These are phyloP conservation scores for Chrysolina oricalcia DNA, from an alignment of 2,888 invertebrate genomes.

Conservation along the genomic window DNA sequence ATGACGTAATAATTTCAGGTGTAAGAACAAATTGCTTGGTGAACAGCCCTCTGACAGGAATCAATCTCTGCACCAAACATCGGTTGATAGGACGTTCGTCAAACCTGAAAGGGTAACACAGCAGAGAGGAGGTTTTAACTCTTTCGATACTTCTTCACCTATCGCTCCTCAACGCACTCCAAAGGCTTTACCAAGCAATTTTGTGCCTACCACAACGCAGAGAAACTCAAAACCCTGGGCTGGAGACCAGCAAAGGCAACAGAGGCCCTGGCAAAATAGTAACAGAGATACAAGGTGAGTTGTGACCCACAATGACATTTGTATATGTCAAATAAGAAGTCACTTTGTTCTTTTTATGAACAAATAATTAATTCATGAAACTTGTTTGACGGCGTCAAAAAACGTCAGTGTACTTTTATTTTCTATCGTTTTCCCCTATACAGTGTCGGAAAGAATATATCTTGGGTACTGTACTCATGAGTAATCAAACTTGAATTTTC, in stretches of 20 bases:
- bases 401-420: too few species aligned
- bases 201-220: conserved; percentile 35
- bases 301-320: not conserved
- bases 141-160: conserved; percentile 11
- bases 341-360: too few species aligned
- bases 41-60: not conserved
- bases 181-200: conserved; percentile 36
- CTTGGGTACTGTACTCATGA: not conserved
- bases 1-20: conserved; percentile 31
- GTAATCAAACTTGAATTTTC: not conserved
- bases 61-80: not conserved
- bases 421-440: too few species aligned
- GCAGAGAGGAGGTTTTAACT: not conserved
- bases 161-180: conserved; percentile 26
- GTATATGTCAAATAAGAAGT: too few species aligned
- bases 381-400: too few species aligned
- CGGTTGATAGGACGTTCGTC: not conserved
- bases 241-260: not conserved
- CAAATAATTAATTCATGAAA: too few species aligned
- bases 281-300: conserved; percentile 4
- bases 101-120: not conserved
- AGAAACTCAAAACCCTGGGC: not conserved
- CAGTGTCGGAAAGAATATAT: too few species aligned
- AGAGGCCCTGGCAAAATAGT: conserved; percentile 10
- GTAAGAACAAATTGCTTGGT: conserved; percentile 38